Evolutionary conservation across 2,113 vertebrate species (phyloP), one percentile per base, ranked within the genome.

Genomic region (Arothron firmamentum): DNA sequence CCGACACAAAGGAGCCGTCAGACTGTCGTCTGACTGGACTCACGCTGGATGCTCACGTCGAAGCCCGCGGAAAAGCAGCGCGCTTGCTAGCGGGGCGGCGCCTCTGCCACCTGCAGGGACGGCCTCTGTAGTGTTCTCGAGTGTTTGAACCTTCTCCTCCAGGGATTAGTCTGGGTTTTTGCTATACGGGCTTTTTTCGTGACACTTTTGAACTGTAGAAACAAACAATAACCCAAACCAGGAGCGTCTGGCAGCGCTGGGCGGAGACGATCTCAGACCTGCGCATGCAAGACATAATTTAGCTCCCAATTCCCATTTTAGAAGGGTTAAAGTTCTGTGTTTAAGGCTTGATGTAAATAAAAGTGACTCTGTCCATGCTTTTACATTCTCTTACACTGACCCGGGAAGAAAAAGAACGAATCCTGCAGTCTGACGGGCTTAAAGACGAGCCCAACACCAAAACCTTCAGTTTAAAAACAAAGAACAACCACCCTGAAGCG

Each of bases 341-440:
- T 78, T 79, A 73, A 81, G 75, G 78, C 78, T 70, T 7, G 13
- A 5, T 13, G 54, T n/a, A 58, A 48, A 61, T 38, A 55, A 71
- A 62, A 18, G 46, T 62, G 19, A 50, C 58, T 2, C 11, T 51
- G 47, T 19, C 8, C 5, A 48, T 50, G 16, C 1, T 58, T 12
- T 19, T 52, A 79, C 80, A 85, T 77, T 80, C 74, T 62, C 23
- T 19, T 70, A 18, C 21, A 60, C 14, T 50, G 55, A 59, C 70
- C 17, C 6, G 13, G 69, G 61, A 38, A 38, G 34, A 38, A 9
- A 38, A 9, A 12, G 10, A 38, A 1, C 34, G 1, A 38, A 11
- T 31, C 28, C 28, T 5, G 28, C 28, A 31, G 28, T 31, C 28
- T 9, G 28, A 31, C 28, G 28, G 28, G 28, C 28, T 31, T 31